Evolutionary conservation across 2,888 invertebrate species (phyloP).

Genomic region (Netelia fuscicornis): DNA sequence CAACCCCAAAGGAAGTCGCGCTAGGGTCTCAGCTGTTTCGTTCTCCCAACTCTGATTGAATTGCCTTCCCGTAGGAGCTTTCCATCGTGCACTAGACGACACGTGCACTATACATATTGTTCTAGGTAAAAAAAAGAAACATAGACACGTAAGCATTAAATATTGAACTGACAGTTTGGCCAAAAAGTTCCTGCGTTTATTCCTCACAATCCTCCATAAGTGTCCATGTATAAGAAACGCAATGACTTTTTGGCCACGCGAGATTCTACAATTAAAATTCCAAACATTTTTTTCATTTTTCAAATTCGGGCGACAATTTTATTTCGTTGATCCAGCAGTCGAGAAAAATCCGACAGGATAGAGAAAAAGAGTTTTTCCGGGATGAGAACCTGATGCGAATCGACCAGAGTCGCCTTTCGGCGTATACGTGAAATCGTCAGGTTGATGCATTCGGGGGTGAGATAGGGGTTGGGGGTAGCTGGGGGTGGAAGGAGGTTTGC

Average conservation of each 20-base stretch:
- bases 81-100: slow-evolving; percentile 54
- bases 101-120: slow-evolving; percentile 50
- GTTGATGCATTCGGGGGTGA: slow-evolving; percentile 73
- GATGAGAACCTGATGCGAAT: slow-evolving; percentile 51
- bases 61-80: slow-evolving; percentile 77
- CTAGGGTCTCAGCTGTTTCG: slow-evolving; percentile 81
- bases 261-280: no score
- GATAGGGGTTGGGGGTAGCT: background rate
- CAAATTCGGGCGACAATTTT: background rate
- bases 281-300: background rate
- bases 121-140: background rate
- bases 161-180: background rate
- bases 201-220: no score
- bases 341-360: background rate
- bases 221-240: no score
- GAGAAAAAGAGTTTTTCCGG: slow-evolving; percentile 28
- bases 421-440: slow-evolving; percentile 70
- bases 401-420: slow-evolving; percentile 59
- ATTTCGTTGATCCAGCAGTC: background rate
- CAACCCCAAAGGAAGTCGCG: slow-evolving; percentile 61
- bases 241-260: no score
- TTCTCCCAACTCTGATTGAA: slow-evolving; percentile 82
- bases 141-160: background rate
- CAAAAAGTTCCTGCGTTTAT: no score
- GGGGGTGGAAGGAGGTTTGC: background rate